Percentiles rank a stretch among this genome's conserved stretches.
Conservation (phyloP, 2,113 vertebrate species). For the Hippopotamus amphibius region DNA sequence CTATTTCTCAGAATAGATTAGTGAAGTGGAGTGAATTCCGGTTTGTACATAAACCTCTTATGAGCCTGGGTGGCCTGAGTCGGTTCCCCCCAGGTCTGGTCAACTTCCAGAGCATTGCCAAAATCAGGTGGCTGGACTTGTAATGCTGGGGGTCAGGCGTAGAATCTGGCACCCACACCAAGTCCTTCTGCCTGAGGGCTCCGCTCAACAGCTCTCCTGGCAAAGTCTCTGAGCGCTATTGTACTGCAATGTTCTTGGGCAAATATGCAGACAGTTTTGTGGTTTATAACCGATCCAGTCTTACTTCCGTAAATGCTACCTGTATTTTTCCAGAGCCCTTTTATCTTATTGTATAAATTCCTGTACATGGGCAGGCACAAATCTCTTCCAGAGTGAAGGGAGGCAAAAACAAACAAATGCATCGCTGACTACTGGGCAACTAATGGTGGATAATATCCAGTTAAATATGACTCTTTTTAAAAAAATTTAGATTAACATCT, state of each 20-base stretch:
- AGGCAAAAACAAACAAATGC: not conserved
- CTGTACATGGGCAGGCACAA: not conserved
- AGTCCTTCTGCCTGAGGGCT: not conserved
- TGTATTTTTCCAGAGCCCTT: not conserved
- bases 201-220: not conserved
- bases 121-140: not conserved
- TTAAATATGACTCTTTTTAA: not conserved
- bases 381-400: not conserved
- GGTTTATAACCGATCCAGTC: not conserved
- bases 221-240: not conserved
- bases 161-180: not conserved
- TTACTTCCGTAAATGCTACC: not conserved
- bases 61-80: not conserved
- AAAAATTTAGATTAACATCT: not conserved
- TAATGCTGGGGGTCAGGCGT: not conserved
- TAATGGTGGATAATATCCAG: not conserved
- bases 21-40: not conserved
- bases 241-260: not conserved
- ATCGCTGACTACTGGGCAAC: not conserved
- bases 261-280: not conserved
- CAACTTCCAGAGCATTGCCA: not conserved
- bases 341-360: not conserved
- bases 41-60: not conserved
- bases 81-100: no score
- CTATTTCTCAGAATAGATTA: not conserved